Evolutionary conservation across 2,888 invertebrate genomes (phyloP).

Genomic region (Loripinus fragilis): DNA sequence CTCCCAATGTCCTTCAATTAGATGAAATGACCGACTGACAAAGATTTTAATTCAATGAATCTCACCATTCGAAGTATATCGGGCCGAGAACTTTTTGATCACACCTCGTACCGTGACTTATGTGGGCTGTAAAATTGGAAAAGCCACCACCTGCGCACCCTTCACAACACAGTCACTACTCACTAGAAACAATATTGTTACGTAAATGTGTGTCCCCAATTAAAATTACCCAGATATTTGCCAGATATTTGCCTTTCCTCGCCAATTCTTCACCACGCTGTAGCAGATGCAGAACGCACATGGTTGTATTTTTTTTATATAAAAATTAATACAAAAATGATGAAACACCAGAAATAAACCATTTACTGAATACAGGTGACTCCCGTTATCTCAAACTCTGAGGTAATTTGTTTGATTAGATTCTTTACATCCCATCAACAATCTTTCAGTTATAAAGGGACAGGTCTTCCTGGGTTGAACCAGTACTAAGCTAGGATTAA

Average conservation of each 20-base stretch:
- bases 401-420: too few relatives aligned
- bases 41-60: too few relatives aligned
- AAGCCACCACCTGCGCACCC: slow-evolving; percentile 4
- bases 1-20: too few relatives aligned
- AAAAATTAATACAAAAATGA: slow-evolving; percentile 6
- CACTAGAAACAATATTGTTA: background rate
- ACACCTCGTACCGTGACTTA: too few relatives aligned
- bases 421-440: too few relatives aligned
- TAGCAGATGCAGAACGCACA: slow-evolving; percentile 3
- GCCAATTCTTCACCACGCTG: background rate
- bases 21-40: too few relatives aligned
- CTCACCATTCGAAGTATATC: too few relatives aligned
- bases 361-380: background rate
- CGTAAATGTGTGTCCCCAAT: background rate
- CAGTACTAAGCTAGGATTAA: too few relatives aligned
- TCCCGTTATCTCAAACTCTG: too few relatives aligned
- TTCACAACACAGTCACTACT: slow-evolving; percentile 1
- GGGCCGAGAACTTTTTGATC: too few relatives aligned
- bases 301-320: background rate
- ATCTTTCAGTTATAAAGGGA: too few relatives aligned
- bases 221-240: background rate
- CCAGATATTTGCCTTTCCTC: background rate
- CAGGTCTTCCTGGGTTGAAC: too few relatives aligned
- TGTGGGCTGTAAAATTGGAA: slow-evolving; percentile 3
- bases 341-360: slow-evolving; percentile 11